These are phyloP conservation scores for Cosmorhoe ocellata DNA, from an alignment of 2,888 invertebrate genomes.

Conservation along the genomic window DNA sequence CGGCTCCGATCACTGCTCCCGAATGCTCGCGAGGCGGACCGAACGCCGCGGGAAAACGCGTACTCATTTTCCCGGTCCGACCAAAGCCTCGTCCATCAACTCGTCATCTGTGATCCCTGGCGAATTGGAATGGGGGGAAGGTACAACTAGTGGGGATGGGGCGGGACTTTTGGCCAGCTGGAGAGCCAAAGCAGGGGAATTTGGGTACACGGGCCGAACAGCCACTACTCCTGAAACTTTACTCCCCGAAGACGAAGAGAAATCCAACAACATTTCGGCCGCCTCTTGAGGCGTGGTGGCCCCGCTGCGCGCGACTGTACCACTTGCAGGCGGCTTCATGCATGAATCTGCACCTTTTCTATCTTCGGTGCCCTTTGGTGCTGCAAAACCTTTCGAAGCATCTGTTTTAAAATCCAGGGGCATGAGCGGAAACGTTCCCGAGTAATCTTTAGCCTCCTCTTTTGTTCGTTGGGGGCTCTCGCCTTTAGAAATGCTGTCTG, in stretches of 20 bases:
- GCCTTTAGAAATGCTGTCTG: conserved; percentile 67
- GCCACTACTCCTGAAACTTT: conserved; percentile 80
- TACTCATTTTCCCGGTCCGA: conserved; percentile 88
- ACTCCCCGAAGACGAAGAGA: conserved; percentile 83
- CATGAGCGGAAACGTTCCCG: conserved; percentile 63
- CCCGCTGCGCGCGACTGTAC: conserved; percentile 67
- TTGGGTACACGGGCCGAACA: conserved; percentile 81
- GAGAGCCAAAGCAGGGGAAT: conserved; percentile 86
- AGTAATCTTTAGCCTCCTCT: conserved; percentile 68
- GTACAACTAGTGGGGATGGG: conserved; percentile 85
- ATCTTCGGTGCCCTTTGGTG: conserved; percentile 73
- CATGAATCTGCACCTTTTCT: conserved; percentile 74
- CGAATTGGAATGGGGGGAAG: conserved; percentile 87
- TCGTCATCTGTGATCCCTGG: conserved; percentile 94
- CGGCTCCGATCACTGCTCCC: conserved; percentile 24
- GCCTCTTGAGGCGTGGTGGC: conserved; percentile 83
- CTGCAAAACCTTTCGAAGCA: conserved; percentile 70
- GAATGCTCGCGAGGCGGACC: conserved; percentile 29
- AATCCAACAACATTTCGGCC: conserved; percentile 85
- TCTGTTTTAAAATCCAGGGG: conserved; percentile 76
- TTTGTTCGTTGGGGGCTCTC: conserved; percentile 65
- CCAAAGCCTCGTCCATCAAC: conserved; percentile 93
- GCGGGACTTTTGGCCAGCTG: conserved; percentile 91
- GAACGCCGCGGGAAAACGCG: conserved; percentile 30
- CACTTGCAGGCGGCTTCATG: conserved; percentile 75